phyloP scores from a whole-genome alignment of 2,113 vertebrate genomes.

The Cyanocitta stelleri region DNA sequence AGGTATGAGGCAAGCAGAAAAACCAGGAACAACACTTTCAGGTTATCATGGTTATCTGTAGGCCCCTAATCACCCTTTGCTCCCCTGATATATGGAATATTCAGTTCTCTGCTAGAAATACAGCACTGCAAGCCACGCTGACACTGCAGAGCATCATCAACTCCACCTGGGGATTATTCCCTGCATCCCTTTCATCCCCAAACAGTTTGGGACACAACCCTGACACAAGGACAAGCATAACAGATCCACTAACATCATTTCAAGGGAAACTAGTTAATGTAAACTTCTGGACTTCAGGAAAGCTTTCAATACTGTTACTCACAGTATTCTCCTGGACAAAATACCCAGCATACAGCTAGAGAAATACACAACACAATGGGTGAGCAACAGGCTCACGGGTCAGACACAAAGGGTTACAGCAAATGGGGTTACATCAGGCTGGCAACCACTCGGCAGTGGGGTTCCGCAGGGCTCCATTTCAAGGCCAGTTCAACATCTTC shows the following conservation, averaged over 20 bases:
- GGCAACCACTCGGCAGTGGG: neutral
- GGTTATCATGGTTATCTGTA: neutral
- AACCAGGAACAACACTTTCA: neutral
- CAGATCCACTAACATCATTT: neutral
- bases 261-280: neutral
- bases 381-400: neutral
- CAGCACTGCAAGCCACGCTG: neutral
- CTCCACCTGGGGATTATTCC: neutral
- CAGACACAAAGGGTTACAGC: neutral
- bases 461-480: neutral
- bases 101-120: neutral
- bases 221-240: neutral
- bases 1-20: neutral
- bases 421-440: neutral
- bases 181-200: neutral
- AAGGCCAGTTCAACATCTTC: neutral
- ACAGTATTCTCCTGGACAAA: neutral
- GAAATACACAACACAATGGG: neutral
- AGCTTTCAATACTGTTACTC: neutral
- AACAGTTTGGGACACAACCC: neutral
- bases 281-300: neutral
- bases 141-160: neutral
- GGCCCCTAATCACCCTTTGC: neutral
- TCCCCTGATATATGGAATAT: rapidly evolving
- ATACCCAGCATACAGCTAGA: neutral